Evolutionary conservation across 2,797 vertebrate species (phyloP).

Genomic region (Labroides dimidiatus): DNA sequence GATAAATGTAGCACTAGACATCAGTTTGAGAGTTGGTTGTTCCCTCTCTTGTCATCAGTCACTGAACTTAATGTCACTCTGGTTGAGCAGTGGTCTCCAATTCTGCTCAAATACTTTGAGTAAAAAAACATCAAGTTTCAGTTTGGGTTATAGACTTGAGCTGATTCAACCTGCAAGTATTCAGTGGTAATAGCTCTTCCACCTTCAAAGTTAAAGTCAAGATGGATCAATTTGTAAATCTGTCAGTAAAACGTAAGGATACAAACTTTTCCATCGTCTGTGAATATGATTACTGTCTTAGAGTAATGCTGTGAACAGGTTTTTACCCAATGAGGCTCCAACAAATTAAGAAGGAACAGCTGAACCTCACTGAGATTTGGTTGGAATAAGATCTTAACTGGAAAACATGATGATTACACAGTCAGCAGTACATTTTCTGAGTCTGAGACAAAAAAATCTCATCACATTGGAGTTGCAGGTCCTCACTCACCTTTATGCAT

Average conservation of each 20-base stretch:
- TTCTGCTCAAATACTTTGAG: too few species aligned
- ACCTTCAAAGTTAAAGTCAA: too few species aligned
- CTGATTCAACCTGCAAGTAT: too few species aligned
- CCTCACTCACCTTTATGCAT: conserved; percentile 86
- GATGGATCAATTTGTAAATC: too few species aligned
- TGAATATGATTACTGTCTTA: conserved; percentile 17
- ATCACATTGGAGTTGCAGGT: background rate
- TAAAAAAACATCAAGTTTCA: too few species aligned
- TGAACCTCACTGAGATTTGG: conserved; percentile 41
- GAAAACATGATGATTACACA: conserved; percentile 3
- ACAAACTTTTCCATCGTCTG: conserved; percentile 13
- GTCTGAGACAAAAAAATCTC: background rate
- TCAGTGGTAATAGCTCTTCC: too few species aligned
- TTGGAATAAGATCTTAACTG: conserved; percentile 35
- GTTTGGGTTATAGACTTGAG: too few species aligned
- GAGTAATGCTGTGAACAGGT: conserved; percentile 8
- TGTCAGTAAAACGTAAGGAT: conserved; percentile 3
- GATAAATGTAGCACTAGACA: too few species aligned
- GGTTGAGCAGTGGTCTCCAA: too few species aligned
- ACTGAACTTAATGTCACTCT: too few species aligned
- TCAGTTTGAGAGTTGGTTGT: too few species aligned
- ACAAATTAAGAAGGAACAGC: conserved; percentile 30
- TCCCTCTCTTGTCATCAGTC: too few species aligned
- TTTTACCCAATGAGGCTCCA: conserved; percentile 29
- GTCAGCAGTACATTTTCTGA: conserved; percentile 5